These are phyloP conservation scores for Pteruthius melanotis DNA, from an alignment of 2,113 vertebrate genomes.

Conservation along the genomic window DNA sequence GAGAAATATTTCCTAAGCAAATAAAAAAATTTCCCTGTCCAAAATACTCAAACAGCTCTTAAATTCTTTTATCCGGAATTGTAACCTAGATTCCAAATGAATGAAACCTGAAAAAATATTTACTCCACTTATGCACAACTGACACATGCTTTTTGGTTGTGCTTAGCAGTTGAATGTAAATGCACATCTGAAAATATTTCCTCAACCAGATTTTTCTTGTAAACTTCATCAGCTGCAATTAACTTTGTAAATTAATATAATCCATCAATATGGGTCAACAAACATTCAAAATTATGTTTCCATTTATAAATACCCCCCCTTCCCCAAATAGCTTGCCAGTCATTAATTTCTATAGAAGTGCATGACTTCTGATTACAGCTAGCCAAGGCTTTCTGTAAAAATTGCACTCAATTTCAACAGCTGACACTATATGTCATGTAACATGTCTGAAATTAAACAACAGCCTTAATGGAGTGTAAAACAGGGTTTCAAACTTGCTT, in stretches of 20 bases:
- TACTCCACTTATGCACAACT: not conserved
- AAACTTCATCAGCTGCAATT: not conserved
- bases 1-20: conserved; percentile 28
- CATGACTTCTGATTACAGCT: not conserved
- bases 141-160: not conserved
- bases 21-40: conserved; percentile 8
- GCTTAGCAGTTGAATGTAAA: not conserved
- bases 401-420: not conserved
- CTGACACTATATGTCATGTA: not conserved
- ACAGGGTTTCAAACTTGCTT: not conserved
- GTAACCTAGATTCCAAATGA: not conserved
- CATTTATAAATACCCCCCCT: not conserved
- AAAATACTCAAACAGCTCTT: conserved; percentile 41
- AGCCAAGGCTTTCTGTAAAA: not conserved
- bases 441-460: not conserved
- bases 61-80: conserved; percentile 3
- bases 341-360: not conserved
- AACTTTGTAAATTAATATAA: not conserved
- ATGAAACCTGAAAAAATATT: conserved; percentile 56
- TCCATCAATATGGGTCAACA: not conserved
- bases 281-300: not conserved
- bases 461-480: not conserved
- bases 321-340: not conserved
- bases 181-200: not conserved
- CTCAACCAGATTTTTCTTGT: not conserved